A percentile compares a stretch with the other conserved stretches of the same genome.
phyloP scores from a whole-genome alignment of 2,113 vertebrate species.

The Entosphenus tridentatus region DNA sequence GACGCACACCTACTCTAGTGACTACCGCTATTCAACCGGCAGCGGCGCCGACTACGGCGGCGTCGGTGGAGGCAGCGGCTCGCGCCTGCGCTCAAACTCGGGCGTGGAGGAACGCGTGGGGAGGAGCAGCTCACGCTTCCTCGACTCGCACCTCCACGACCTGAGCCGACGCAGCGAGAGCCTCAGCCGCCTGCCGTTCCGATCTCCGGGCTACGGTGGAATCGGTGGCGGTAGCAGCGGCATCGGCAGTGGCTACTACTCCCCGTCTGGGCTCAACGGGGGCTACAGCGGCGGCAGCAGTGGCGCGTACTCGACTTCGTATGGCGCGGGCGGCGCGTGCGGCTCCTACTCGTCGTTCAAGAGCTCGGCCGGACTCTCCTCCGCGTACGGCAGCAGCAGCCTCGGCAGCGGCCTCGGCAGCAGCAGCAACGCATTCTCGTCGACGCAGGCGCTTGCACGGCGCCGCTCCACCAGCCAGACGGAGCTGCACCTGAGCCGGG shows the following conservation, averaged over 20 bases:
- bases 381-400: neutral
- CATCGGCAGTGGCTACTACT: too few species aligned
- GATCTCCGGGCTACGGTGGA: conserved; percentile 14
- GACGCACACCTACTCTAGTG: too few species aligned
- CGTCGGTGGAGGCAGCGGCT: too few species aligned
- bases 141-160: too few species aligned
- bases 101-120: too few species aligned
- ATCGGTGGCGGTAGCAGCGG: too few species aligned
- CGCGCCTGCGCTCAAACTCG: too few species aligned
- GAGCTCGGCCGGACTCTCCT: conserved; percentile 19
- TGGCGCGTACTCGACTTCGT: conserved; percentile 10
- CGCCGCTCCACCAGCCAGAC: conserved; percentile 61
- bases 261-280: conserved; percentile 26
- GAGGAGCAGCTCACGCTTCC: too few species aligned
- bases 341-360: conserved; percentile 33
- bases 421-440: conserved; percentile 8
- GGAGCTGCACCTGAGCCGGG: conserved; percentile 34
- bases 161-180: conserved; percentile 34
- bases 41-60: too few species aligned
- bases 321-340: conserved; percentile 13
- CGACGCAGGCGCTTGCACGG: conserved; percentile 27
- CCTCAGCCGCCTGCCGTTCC: conserved; percentile 30
- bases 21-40: too few species aligned
- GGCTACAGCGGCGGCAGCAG: conserved; percentile 12
- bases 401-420: too few species aligned